Percentiles rank a stretch among this genome's conserved stretches.
phyloP scores from a whole-genome alignment of 2,113 vertebrate genomes.

The Gallinago jamesoni region DNA sequence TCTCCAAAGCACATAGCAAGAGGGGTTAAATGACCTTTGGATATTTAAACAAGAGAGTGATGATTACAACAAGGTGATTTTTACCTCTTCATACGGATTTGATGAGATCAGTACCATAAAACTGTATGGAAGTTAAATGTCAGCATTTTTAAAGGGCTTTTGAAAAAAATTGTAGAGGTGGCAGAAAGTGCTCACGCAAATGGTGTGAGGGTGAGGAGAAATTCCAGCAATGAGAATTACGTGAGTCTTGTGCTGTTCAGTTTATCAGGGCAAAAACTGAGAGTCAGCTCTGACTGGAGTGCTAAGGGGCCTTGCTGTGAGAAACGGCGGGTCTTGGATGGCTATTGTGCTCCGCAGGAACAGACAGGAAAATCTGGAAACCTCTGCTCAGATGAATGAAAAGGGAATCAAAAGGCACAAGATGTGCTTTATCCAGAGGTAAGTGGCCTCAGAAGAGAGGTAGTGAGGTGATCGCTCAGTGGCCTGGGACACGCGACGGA shows the following conservation, averaged over 20 bases:
- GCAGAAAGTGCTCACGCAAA: neutral
- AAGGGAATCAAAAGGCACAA: rapidly evolving
- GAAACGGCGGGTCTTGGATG: neutral
- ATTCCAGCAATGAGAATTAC: neutral
- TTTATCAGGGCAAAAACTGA: neutral
- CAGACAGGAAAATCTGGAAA: neutral
- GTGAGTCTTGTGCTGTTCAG: neutral
- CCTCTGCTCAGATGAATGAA: neutral
- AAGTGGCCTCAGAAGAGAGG: rapidly evolving
- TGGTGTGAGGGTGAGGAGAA: neutral
- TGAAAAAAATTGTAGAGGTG: neutral
- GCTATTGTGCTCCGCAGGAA: neutral
- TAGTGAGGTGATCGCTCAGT: neutral
- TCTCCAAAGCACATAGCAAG: neutral
- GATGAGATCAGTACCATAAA: neutral
- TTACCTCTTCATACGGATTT: neutral
- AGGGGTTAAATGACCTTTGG: neutral
- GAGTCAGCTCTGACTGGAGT: neutral
- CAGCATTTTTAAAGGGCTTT: neutral
- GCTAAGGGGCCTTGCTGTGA: neutral
- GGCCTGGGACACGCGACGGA: rapidly evolving
- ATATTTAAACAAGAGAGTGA: neutral
- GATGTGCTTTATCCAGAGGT: neutral
- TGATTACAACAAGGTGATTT: slow-evolving; percentile 20
- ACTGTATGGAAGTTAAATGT: neutral